These are phyloP conservation scores for Epiperipatus broadwayi DNA, from an alignment of 2,888 invertebrate species.

Conservation along the genomic window DNA sequence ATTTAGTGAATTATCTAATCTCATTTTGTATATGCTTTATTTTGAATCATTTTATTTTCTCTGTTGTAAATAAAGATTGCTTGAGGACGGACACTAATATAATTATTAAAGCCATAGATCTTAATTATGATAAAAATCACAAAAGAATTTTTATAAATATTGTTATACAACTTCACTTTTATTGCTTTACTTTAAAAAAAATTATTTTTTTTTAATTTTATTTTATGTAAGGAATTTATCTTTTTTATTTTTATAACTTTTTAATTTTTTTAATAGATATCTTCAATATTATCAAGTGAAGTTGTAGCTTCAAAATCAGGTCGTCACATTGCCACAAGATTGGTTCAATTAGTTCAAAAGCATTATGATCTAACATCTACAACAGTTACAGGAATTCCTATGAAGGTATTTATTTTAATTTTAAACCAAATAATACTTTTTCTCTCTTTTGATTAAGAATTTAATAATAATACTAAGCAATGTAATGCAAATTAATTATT, in stretches of 20 bases:
- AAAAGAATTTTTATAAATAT: no score
- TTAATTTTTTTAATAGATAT: conserved; percentile 16
- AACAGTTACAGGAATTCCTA: conserved; percentile 93
- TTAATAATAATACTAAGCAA: conserved; percentile 5
- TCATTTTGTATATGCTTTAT: no score
- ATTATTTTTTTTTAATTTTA: conserved; percentile 8
- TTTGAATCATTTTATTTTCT: no score
- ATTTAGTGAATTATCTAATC: no score
- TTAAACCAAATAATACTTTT: conserved; percentile 4
- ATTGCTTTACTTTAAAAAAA: no score
- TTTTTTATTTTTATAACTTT: not conserved
- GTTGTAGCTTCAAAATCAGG: conserved; percentile 19
- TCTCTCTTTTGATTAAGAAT: no score
- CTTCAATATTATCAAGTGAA: conserved; percentile 19
- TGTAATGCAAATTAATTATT: conserved; percentile 7
- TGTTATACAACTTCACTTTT: no score
- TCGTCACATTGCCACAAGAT: conserved; percentile 20
- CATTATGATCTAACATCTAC: conserved; percentile 85
- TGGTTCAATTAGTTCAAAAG: conserved; percentile 30
- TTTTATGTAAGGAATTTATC: not conserved
- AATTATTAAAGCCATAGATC: no score
- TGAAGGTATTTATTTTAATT: conserved; percentile 44
- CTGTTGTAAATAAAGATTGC: no score
- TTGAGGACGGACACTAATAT: no score
- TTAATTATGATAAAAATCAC: no score